Conservation (phyloP, 2,888 invertebrate species). For the Agriotes lineatus region DNA sequence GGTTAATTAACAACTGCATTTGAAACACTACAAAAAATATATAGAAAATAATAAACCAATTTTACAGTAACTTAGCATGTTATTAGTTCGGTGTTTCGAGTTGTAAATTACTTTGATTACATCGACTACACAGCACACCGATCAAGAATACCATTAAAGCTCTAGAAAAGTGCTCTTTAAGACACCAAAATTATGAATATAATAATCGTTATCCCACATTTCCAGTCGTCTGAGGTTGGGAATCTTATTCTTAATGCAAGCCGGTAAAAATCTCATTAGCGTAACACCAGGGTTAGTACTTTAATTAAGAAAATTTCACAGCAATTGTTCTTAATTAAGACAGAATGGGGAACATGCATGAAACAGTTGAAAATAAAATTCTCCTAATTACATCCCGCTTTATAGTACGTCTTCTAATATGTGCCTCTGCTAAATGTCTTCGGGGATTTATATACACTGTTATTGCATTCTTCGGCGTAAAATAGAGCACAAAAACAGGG, state of each 20-base stretch:
- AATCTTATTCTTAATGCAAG: not conserved
- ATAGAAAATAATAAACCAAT: too few relatives aligned
- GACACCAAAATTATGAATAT: too few relatives aligned
- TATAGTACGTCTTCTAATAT: constrained; percentile 30
- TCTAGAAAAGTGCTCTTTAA: too few relatives aligned
- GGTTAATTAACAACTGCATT: too few relatives aligned
- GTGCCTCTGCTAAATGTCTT: constrained; percentile 33
- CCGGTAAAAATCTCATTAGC: constrained; percentile 2
- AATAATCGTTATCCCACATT: too few relatives aligned
- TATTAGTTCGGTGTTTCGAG: too few relatives aligned
- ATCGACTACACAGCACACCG: too few relatives aligned
- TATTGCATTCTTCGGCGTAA: constrained; percentile 33
- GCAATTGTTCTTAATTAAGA: constrained; percentile 55
- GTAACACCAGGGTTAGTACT: not conserved
- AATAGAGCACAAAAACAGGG: constrained; percentile 22
- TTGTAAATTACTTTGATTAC: too few relatives aligned
- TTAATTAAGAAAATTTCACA: constrained; percentile 9
- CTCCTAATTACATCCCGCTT: constrained; percentile 34
- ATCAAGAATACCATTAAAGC: too few relatives aligned
- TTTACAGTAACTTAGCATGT: too few relatives aligned
- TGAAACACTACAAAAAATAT: too few relatives aligned
- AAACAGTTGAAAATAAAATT: constrained; percentile 36
- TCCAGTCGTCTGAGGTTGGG: not conserved
- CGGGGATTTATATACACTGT: constrained; percentile 35
- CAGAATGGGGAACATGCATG: constrained; percentile 41